Base-by-base conservation (phyloP, 2,113 vertebrate genomes). In the Pelecanoides urinatrix region DNA sequence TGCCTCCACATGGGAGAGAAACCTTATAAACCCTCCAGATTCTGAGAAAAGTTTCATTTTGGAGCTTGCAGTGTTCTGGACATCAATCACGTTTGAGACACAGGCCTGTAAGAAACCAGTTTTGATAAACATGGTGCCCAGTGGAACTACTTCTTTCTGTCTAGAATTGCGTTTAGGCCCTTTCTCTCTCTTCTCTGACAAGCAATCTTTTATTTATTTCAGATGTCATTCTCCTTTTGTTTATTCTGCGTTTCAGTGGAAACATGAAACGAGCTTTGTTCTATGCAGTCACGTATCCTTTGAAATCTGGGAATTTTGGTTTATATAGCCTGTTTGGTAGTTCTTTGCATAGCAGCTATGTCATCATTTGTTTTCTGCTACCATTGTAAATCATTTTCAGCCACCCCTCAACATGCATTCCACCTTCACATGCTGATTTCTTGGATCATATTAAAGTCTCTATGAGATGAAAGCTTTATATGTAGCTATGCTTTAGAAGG, bases 251-350 rank as follows among this genome's bases (percentile, higher is more conserved):
- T 92, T 99, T 99, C 96, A 98, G 74, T 25, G 98, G 98, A 92
- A 98, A 98, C 85, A 88, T 97, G 95, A 98, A 94, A 76, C 98
- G 97, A 83, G 98, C 98, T 50, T 94, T 98, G 9, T 42, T 98
- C 17, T 99, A 99, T 91, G 27, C 97, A 32, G 55, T 75, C 34
- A 25, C 97, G 99, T 99, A 99, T 99, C 99, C 99, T 99, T 98
- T 96, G 55, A 38, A 62, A 61, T 65, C 27, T 9, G 14, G 29
- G 68, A 53, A 23, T 42, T 55, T 20, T 40, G 49, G 21, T 62
- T 88, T 56, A 26, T 71, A 52, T n/a, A 73, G 70, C 34, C 63
- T 65, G 52, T 79, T 81, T 59, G 74, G 10, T 70, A 6, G 30
- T 22, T 58, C 7, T 92, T 58, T 73, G 40, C 56, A 38, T 18